Base-by-base conservation (phyloP, 2,113 vertebrate genomes). In the Brienomyrus longianalis region DNA sequence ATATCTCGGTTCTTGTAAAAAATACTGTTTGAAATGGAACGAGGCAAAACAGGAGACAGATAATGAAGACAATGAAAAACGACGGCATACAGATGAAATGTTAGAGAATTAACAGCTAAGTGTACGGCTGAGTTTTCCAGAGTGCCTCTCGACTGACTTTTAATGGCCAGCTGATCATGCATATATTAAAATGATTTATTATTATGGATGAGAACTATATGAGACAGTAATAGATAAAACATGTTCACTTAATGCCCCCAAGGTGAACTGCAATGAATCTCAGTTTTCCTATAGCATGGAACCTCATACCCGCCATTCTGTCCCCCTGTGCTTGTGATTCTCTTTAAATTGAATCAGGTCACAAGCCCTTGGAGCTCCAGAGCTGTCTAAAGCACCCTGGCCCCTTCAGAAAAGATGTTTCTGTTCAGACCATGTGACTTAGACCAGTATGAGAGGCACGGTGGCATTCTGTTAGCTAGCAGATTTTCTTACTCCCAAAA, bases 331-430 rank as follows among this genome's bases (percentile, higher is more conserved):
- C 27, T 48, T 43, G 50, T 10, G 87, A 89, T 88, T 91, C 87
- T 90, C 50, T 43, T 45, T 88, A 84, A 84, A 88, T 91, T 90
- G 88, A 91, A 94, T 94, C 89, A 91, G 66, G 90, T 94, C 93
- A 94, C 94, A 93, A 93, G 92, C 70, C 66, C 45, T 83, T 59
- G 89, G 91, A 77, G 90, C 90, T 88, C 85, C 62, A 84, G 70
- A 90, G 88, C 10, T 88, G 70, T 91, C 89, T 19, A 19, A 77
- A 39, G 74, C 15, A 39, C 35, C 15, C 54, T 91, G 90, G 89
- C 45, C 88, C 59, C 77, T 91, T 95, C 91, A 95, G 92, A 95
- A 96, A 94, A 94, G 95, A 92, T 59, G 91, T 86, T 91, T 93
- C 94, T 96, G 90, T 89, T 90, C 17, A 31, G 19, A n/a, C 3